Percentiles rank a stretch among this genome's conserved stretches.
These are phyloP conservation scores for Styela plicata DNA, from an alignment of 23 tunicate genomes.

Conservation along the genomic window DNA sequence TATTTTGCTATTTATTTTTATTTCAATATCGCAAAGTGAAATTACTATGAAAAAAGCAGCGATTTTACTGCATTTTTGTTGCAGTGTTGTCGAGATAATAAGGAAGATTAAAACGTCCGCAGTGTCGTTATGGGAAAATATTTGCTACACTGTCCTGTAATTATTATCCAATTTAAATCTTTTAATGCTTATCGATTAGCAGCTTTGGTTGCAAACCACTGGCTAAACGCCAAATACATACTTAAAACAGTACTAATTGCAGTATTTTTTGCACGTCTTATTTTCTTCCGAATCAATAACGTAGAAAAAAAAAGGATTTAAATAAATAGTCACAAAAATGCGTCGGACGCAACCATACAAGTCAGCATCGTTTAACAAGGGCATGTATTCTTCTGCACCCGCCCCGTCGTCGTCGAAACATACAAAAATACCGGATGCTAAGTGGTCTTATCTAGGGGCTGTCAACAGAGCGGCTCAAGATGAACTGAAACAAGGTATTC, in stretches of 20 bases:
- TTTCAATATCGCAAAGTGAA: too few species aligned
- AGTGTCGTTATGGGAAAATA: too few species aligned
- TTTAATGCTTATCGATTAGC: background rate
- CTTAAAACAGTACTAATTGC: background rate
- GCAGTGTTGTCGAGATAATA: too few species aligned
- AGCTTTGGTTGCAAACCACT: background rate
- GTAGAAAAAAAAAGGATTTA: background rate
- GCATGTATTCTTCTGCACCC: background rate
- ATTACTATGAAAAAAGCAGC: too few species aligned
- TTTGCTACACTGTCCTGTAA: too few species aligned
- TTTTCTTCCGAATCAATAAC: background rate
- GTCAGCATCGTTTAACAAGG: background rate
- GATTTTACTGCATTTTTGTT: too few species aligned
- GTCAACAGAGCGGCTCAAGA: conserved; percentile 9
- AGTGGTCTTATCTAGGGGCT: conserved; percentile 18
- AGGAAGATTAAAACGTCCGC: too few species aligned
- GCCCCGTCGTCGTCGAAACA: background rate
- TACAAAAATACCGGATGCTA: background rate
- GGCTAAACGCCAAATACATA: background rate
- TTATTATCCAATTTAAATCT: background rate
- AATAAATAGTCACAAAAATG: background rate
- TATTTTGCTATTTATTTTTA: too few species aligned
- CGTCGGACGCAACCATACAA: background rate
- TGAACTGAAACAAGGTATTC: conserved; percentile 12
- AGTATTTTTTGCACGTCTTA: background rate